Evolutionary conservation across 2,797 vertebrate species (phyloP), one percentile per base, ranked within the genome.

Genomic region (Bucorvus abyssinicus): DNA sequence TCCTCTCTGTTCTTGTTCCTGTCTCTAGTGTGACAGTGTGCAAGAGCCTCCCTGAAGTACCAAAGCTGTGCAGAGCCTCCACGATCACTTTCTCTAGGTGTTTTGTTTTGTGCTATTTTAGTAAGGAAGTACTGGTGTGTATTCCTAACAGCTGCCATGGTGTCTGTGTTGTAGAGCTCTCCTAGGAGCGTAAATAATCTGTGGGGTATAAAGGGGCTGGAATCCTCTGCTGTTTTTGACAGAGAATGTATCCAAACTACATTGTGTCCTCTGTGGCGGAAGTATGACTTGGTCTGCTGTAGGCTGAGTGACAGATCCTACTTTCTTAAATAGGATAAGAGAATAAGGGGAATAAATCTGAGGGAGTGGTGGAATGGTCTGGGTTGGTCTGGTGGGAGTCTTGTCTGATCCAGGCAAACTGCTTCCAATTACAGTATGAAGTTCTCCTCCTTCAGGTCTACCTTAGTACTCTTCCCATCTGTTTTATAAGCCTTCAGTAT

Each of bases 221-320:
- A 38, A 21, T 64, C 32, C 63, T 73, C 22, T 64, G 16, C 73
- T 64, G 53, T 5, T 42, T 81, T 83, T 60, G 40, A 16, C 40
- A 70, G 52, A 2, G 13, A 10, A 6, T 34, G 3, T 23, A 3
- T 34, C 47, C 18, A n/a, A 22, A 40, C 9, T 55, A 1, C 1
- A 0, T 21, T 29, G 19, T 69, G 44, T 7, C 12, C 21, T 24
- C 67, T 55, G 36, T 30, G 60, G 8, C 55, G 34, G 13, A 67
- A 42, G 49, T n/a, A 8, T 17, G 56, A 11, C 18, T 27, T 87
- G n/a, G 20, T 36, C 32, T 14, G 13, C 40, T 34, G 2, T 10
- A 70, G 56, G 14, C 42, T 40, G 26, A 78, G 27, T 44, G 40
- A n/a, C 30, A 50, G n/a, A 57, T 63, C 10, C 47, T 50, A 2